Evolutionary conservation across 1,140 invertebrate species (phyloP).

Genomic region (Telenomus remus): DNA sequence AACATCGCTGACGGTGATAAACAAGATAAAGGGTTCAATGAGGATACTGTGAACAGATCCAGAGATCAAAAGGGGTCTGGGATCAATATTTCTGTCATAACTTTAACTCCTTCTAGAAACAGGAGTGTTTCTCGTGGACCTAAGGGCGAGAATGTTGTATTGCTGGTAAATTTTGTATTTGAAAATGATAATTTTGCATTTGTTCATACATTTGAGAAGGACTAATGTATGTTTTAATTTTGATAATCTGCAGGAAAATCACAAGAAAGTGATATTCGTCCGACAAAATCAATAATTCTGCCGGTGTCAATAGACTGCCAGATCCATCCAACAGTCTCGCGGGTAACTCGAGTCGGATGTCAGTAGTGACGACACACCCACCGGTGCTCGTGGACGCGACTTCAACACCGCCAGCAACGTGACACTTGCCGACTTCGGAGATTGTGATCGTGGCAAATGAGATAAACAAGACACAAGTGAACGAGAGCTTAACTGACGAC

Average conservation of each 20-base stretch:
- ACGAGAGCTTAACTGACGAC: conserved; percentile 82
- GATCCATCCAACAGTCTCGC: conserved; percentile 82
- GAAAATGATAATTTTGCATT: too few relatives aligned
- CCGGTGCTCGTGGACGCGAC: conserved; percentile 81
- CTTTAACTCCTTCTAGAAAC: conserved; percentile 70
- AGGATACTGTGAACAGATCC: conserved; percentile 58
- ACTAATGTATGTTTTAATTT: conserved; percentile 11
- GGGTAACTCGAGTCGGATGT: conserved; percentile 83
- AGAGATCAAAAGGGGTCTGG: conserved; percentile 49
- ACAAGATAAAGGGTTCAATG: conserved; percentile 19
- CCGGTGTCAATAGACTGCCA: conserved; percentile 77
- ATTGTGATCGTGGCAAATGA: conserved; percentile 87
- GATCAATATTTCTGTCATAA: conserved; percentile 72
- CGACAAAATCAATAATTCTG: conserved; percentile 78
- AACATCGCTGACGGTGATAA: conserved; percentile 58
- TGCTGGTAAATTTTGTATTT: conserved; percentile 66
- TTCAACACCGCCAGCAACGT: conserved; percentile 67
- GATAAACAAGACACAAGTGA: conserved; percentile 81
- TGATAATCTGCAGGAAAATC: conserved; percentile 41
- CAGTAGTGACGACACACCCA: conserved; percentile 87
- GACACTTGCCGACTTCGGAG: conserved; percentile 75
- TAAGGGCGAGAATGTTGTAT: conserved; percentile 71
- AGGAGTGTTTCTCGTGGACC: conserved; percentile 63
- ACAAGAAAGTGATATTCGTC: conserved; percentile 63
- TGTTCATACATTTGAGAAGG: too few relatives aligned